Base-by-base conservation (phyloP, 1,140 invertebrate genomes). In the Chlorops oryzae region DNA sequence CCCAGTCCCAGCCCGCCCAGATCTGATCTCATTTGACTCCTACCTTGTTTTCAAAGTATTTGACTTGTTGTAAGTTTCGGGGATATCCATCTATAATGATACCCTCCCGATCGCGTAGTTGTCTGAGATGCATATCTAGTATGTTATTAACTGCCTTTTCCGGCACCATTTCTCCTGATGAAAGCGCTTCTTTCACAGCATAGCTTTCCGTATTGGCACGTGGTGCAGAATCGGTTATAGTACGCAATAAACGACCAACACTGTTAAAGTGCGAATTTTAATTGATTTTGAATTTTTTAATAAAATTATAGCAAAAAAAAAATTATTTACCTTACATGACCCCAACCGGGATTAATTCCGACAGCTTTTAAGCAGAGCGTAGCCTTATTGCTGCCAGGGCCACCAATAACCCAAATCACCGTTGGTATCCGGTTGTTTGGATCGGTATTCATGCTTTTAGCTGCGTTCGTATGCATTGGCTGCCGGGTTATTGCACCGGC, bases 1-100 rank as follows among this genome's bases (percentile, higher is more conserved):
- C n/a, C n/a, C n/a, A n/a, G n/a, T n/a, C n/a, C n/a, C n/a, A 34
- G n/a, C 9, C 32, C n/a, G 9, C n/a, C n/a, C 10, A 45, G 39
- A 38, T 25, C 44, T n/a, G n/a, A n/a, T n/a, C n/a, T n/a, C n/a
- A n/a, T n/a, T n/a, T n/a, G n/a, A n/a, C n/a, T 3, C 62, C 58
- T 35, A 93, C 91, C 80, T 90, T 86, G 35, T 78, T 82, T 72
- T 96, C 86, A 72, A 94, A 95, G 58, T 84, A 80, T 35, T 82
- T 79, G 51, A 89, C 84, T 75, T 96, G 92, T 41, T 83, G 81
- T 55, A 92, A 74, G 60, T 94, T 88, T 42, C 91, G 76, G 0
- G 93, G 92, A 73, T 87, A 96, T 2, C 92, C 92, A 68, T 94
- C 92, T 24, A 96, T 81, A 42, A 96, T 78, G 49, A 94, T 83